Percentiles rank a stretch among this genome's conserved stretches.
These are phyloP conservation scores for Microtus montanus DNA, from an alignment of 2,113 vertebrate genomes.

Conservation along the genomic window DNA sequence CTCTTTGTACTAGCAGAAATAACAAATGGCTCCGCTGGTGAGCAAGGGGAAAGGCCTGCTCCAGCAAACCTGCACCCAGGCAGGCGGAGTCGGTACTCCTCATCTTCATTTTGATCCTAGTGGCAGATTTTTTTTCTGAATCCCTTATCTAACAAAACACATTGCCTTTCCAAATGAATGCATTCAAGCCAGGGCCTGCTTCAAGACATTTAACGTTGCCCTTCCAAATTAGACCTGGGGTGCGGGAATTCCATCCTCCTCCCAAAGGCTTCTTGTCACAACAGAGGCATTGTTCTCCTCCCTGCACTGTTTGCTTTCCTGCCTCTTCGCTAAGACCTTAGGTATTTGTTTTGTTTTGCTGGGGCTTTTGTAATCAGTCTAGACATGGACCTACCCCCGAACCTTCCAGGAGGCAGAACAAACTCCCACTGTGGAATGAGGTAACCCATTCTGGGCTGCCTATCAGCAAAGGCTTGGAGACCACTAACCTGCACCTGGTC, in stretches of 20 bases:
- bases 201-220: conserved; percentile 63
- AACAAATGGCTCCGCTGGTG: neutral
- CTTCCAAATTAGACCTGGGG: conserved; percentile 73
- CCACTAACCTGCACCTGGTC: neutral
- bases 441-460: conserved; percentile 37
- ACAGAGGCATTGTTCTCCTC: conserved; percentile 76
- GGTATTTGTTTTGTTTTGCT: conserved; percentile 79
- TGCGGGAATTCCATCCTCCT: conserved; percentile 72
- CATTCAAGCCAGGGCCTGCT: conserved; percentile 79
- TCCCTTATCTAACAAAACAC: conserved; percentile 76
- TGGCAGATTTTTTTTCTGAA: conserved; percentile 47
- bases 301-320: conserved; percentile 46
- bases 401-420: conserved; percentile 67
- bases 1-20: neutral
- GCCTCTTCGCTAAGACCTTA: conserved; percentile 76
- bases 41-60: conserved; percentile 3
- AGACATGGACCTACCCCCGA: conserved; percentile 70
- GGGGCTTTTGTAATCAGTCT: conserved; percentile 79
- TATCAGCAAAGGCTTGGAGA: neutral
- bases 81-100: neutral
- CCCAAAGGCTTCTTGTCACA: conserved; percentile 66
- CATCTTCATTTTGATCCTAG: conserved; percentile 73
- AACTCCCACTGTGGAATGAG: conserved; percentile 68
- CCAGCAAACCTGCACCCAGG: conserved; percentile 14
- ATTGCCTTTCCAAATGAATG: conserved; percentile 73